Percentiles rank a stretch among this genome's conserved stretches.
phyloP scores from a whole-genome alignment of 2,888 invertebrate species.

The Eupithecia centaureata region DNA sequence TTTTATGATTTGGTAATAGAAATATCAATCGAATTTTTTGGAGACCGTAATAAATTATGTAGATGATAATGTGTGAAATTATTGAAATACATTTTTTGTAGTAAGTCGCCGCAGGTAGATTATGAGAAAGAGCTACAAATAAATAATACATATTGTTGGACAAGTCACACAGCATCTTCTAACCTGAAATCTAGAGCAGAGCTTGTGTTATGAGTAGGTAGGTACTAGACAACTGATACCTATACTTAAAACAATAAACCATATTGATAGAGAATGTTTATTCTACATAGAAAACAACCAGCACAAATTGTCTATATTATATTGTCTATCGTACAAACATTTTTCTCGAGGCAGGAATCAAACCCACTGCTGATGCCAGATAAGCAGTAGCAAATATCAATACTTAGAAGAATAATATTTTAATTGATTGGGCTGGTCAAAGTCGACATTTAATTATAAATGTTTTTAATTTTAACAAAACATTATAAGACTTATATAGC shows the following conservation, averaged over 20 bases:
- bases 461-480: background rate
- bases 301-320: too few species aligned
- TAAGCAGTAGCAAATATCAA: background rate
- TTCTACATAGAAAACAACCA: too few species aligned
- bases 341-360: too few species aligned
- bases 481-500: background rate
- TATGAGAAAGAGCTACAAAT: background rate
- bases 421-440: background rate
- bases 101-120: conserved; percentile 9
- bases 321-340: too few species aligned
- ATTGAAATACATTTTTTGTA: conserved; percentile 42
- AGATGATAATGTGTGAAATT: conserved; percentile 63
- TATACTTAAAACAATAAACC: too few species aligned
- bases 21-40: conserved; percentile 70
- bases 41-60: conserved; percentile 57
- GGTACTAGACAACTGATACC: too few species aligned
- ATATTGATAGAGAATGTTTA: too few species aligned
- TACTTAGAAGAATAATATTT: too few species aligned
- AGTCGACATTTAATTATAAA: background rate
- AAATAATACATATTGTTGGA: background rate
- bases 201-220: too few species aligned
- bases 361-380: too few species aligned
- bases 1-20: conserved; percentile 66
- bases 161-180: too few species aligned
- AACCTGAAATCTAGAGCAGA: too few species aligned